Base-by-base conservation (phyloP, 2,888 invertebrate genomes). In the Syrphus vitripennis region DNA sequence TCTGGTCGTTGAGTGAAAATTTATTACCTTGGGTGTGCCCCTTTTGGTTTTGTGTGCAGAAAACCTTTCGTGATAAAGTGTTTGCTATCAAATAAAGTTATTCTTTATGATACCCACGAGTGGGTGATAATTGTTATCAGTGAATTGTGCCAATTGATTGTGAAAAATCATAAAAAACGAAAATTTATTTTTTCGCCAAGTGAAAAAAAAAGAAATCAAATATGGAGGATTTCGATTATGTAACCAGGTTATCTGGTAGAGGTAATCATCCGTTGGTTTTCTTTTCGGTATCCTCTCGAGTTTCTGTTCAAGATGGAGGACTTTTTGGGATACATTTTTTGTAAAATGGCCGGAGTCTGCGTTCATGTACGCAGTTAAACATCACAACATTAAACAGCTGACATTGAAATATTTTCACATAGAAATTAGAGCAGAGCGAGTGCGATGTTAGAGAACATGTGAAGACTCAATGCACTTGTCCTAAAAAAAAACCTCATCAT, bases 291-390 rank as follows among this genome's bases (percentile, higher is more conserved):
- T 83, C 75, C 77, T 86, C 81, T 76, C 69, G 81, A 81, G 29
- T 61, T 59, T 65, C 71, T 70, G 71, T 80, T 75, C 84, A 86
- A 86, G 86, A 86, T 86, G 86, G 86, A 70, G 81, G 82, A 86
- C 74, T 19, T 82, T 81, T 76, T 74, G 77, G 78, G 81, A 82
- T 82, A 86, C 81, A 78, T 67, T 77, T n/a, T 81, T 10, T 19
- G 42, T 45, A 65, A 53, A 61, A 70, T 31, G 26, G 42, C 65
- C 50, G 86, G 86, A 86, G 86, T 86, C 86, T 86, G 86, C 86
- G 86, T 86, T 42, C 24, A 69, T 55, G 76, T 34, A 86, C 65
- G 74, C 74, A 59, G 16, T 77, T 70, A 10, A 37, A 14, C 70
- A 81, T 82, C 82, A 86, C 63, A 86, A 86, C 77, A 86, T 31